Evolutionary conservation across 2,113 vertebrate genomes (phyloP).

Genomic region (Eublepharis macularius): DNA sequence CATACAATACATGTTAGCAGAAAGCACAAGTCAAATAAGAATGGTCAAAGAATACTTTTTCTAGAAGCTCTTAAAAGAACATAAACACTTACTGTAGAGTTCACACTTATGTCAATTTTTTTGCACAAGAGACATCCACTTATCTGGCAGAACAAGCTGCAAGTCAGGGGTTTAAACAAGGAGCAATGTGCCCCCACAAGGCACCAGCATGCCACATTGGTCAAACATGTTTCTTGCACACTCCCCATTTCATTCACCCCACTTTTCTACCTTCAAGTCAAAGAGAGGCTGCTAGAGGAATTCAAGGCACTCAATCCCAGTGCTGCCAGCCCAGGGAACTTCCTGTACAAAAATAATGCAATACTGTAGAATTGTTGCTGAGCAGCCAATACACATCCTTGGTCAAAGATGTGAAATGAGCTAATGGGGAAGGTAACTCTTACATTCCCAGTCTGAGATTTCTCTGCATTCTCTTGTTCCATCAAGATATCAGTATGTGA

Average conservation of each 20-base stretch:
- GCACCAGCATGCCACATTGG: constrained; percentile 27
- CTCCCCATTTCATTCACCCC: constrained; percentile 6
- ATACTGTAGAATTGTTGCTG: constrained; percentile 40
- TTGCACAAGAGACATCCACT: constrained; percentile 49
- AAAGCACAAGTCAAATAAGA: constrained; percentile 66
- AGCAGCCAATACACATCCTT: constrained; percentile 40
- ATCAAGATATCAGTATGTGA: constrained; percentile 34
- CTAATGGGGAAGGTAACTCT: constrained; percentile 19
- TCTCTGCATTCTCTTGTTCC: not conserved
- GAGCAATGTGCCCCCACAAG: constrained; percentile 37
- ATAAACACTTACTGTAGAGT: constrained; percentile 59
- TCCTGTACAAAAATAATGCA: constrained; percentile 28
- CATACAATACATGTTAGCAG: constrained; percentile 63
- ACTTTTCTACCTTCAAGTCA: not conserved
- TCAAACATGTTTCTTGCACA: constrained; percentile 12
- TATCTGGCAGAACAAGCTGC: constrained; percentile 43
- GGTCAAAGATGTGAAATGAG: constrained; percentile 32
- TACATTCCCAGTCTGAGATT: constrained; percentile 6
- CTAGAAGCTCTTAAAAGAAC: constrained; percentile 56
- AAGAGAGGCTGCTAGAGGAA: constrained; percentile 38
- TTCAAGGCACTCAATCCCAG: constrained; percentile 68
- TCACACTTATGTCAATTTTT: constrained; percentile 47
- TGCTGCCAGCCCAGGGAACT: constrained; percentile 50
- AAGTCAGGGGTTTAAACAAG: constrained; percentile 36
- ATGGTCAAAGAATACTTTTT: constrained; percentile 61